Evolutionary conservation across 2,888 invertebrate genomes (phyloP).

Genomic region (Watsonalla cultraria): DNA sequence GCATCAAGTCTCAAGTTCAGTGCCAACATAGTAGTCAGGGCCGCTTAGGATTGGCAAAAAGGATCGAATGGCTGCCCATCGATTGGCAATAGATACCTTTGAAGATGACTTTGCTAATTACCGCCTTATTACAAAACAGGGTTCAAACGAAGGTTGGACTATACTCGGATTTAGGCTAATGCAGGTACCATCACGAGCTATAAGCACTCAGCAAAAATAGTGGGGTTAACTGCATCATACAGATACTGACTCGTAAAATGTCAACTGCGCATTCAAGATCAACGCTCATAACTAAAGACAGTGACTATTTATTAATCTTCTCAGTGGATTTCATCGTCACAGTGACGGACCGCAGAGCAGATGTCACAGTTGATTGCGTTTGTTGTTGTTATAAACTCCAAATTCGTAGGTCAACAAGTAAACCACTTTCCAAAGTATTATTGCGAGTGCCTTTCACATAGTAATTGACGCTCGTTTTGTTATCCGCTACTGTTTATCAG

Average conservation of each 20-base stretch:
- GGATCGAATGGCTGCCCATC: neutral
- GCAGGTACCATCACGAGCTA: too few relatives aligned
- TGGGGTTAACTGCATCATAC: too few relatives aligned
- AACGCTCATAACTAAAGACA: too few relatives aligned
- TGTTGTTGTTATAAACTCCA: conserved; percentile 20
- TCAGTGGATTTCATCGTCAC: too few relatives aligned
- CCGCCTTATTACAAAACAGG: too few relatives aligned
- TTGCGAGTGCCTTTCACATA: conserved; percentile 58
- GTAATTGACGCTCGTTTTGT: conserved; percentile 63
- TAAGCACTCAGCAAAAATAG: too few relatives aligned
- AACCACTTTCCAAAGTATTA: conserved; percentile 65
- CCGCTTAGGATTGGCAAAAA: neutral
- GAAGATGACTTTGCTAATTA: neutral
- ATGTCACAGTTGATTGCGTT: conserved; percentile 24
- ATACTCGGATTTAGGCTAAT: too few relatives aligned
- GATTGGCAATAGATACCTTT: too few relatives aligned
- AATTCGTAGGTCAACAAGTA: conserved; percentile 56
- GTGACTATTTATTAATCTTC: neutral
- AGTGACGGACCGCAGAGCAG: neutral
- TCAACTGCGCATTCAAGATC: too few relatives aligned
- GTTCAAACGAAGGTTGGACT: too few relatives aligned
- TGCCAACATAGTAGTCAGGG: conserved; percentile 18
- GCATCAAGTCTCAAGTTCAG: conserved; percentile 47
- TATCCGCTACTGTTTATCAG: conserved; percentile 41
- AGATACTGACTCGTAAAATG: too few relatives aligned